Conservation (phyloP, 30 jellyfish, hydroid and myxozoan species). For the Phacellophora camtschatica region DNA sequence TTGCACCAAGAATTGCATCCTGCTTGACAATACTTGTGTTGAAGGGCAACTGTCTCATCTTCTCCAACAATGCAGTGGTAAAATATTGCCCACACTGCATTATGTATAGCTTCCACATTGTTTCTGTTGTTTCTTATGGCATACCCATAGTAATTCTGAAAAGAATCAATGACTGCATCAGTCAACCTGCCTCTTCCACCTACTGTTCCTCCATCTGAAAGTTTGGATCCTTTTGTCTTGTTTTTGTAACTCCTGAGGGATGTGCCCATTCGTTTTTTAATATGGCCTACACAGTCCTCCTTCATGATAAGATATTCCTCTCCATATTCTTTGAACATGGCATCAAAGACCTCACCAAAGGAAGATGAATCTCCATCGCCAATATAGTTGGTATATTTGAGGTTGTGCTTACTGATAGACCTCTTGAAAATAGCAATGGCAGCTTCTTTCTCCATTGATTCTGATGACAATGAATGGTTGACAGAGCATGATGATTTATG, state of each 20-base stretch:
- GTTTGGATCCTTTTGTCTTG: background rate
- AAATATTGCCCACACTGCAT: background rate
- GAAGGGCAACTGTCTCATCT: background rate
- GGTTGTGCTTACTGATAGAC: conserved; percentile 17
- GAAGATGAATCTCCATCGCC: conserved; percentile 49
- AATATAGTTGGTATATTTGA: conserved; percentile 19
- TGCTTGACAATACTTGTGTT: too few relatives aligned
- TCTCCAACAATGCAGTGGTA: background rate
- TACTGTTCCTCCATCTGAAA: conserved; percentile 41
- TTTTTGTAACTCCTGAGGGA: conserved; percentile 18
- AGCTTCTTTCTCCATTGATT: conserved; percentile 44
- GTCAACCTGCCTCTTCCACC: background rate
- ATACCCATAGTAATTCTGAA: background rate
- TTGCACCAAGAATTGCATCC: too few relatives aligned
- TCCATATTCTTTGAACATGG: conserved; percentile 11
- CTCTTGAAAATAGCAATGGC: conserved; percentile 33
- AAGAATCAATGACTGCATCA: background rate
- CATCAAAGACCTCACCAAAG: conserved; percentile 31
- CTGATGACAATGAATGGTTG: conserved; percentile 34
- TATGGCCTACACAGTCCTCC: conserved; percentile 62
- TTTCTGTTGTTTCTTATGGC: background rate
- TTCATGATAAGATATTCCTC: conserved; percentile 1
- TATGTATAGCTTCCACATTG: background rate
- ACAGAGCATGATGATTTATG: conserved; percentile 20
- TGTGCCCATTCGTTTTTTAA: conserved; percentile 46